Evolutionary conservation across 2,797 vertebrate species (phyloP), one percentile per base, ranked within the genome.

Genomic region (Enoplosus armatus): DNA sequence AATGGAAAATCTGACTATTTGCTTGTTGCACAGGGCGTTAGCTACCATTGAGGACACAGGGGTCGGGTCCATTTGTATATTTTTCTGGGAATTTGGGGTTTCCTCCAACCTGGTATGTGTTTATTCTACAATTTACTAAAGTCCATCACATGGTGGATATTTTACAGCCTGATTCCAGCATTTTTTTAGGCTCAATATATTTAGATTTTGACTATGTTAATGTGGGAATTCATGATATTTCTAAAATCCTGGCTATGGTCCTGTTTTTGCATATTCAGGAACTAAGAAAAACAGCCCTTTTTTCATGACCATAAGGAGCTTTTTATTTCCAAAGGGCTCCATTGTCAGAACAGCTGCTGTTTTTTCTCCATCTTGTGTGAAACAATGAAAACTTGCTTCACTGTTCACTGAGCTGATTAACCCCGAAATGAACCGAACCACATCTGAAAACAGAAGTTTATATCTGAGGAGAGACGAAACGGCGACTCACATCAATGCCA

Each of bases 401-500:
- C 53, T 6, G 53, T 48, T 62, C 41, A 20, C 75, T 60, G 39
- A 84, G 64, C 64, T 8, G 67, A 72, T 74, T 65, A 68, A 84
- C 33, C 58, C 29, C 51, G 26, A 78, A 54, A 41, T 9, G 20
- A 74, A 10, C 53, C 8, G 15, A 70, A 22, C 29, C 6, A 35
- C 37, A 39, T 66, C 54, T 58, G 24, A 72, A 64, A 59, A 5
- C 3, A 54, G n/a, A n/a, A n/a, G 4, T 51, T 26, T 26, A 15
- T 3, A 12, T 62, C 43, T 55, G n/a, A 37, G 4, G 6, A 11
- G 16, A 24, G 18, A 33, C 15, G 10, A 33, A 66, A 72, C 41
- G 2, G 10, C 12, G 8, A 82, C 97, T 98, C 94, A 98, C 97
- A 79, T 98, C 98, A 1, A 98, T 98, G 64, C 98, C 98, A 11